Evolutionary conservation across 1,140 invertebrate species (phyloP).

Genomic region (Aplysia californica): DNA sequence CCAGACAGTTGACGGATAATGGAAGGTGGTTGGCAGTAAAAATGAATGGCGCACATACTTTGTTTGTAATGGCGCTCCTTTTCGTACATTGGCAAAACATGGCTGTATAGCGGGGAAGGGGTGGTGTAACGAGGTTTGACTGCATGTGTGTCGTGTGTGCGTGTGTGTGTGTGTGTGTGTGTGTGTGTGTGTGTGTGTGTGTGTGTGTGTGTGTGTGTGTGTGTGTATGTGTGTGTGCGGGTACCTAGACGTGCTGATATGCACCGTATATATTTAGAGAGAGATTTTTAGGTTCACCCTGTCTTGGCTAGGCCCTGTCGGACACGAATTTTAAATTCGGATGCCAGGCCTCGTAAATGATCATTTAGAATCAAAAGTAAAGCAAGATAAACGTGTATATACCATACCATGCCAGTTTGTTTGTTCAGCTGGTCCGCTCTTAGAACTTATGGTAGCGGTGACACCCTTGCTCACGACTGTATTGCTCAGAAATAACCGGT

Average conservation of each 20-base stretch:
- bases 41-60: neutral
- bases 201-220: neutral
- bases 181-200: slow-evolving; percentile 8
- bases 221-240: neutral
- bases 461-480: neutral
- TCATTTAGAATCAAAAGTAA: neutral
- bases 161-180: neutral
- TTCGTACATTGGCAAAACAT: neutral
- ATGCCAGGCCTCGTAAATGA: neutral
- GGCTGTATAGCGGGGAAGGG: neutral
- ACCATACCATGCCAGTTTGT: neutral
- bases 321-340: too few species aligned
- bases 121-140: neutral
- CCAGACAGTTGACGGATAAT: too few species aligned
- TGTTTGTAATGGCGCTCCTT: neutral
- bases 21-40: neutral
- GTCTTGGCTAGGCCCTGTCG: neutral
- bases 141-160: neutral
- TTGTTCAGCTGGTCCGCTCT: neutral
- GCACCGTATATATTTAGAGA: too few species aligned
- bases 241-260: neutral
- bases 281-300: neutral
- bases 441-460: neutral
- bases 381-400: neutral
- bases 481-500: too few species aligned